Base-by-base conservation (phyloP, 2,888 invertebrate genomes). In the Parnassius glacialis region DNA sequence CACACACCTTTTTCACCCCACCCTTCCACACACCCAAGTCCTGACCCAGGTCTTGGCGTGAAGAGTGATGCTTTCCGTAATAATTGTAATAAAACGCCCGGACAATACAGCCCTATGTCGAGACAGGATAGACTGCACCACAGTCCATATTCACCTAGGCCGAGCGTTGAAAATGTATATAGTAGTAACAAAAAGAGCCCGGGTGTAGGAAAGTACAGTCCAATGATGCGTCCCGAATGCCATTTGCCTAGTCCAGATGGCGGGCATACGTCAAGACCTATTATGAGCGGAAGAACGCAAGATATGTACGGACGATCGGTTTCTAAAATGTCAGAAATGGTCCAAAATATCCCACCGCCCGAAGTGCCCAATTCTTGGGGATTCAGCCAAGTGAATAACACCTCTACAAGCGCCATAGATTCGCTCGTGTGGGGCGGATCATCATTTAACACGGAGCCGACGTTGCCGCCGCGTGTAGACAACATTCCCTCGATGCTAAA, bases 41-140 rank as follows among this genome's bases (percentile, higher is more conserved):
- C 92, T 34, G 92, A 90, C 61, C 80, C 87, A 9, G 87, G 87
- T 11, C 67, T 84, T 3, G 83, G 83, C 2, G 76, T 85, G 45
- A 90, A 90, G 65, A 75, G 73, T 47, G 90, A 90, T 51, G 73
- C 68, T 25, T 74, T 80, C 45, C 77, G 87, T 62, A 81, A 66
- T 66, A 84, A 80, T 64, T 74, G 87, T 2, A 84, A 78, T 67
- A 84, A 87, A 74, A 88, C 90, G 3, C 81, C 90, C 59, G 90
- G 87, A 1, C 88, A 87, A 54, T 88, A 88, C 74, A 90, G 90
- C 67, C 91, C 91, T 1, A 85, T 90, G 89, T 87, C 90, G 52
- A 74, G 90, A 48, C 89, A 87, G 68, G 90, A 90, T 61, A 83
- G 87, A 10, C 67, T 80, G 25, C 89, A 85, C 65, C 87, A 85